phyloP scores from a whole-genome alignment of 2,797 vertebrate genomes.

The Fistularia tabacaria region DNA sequence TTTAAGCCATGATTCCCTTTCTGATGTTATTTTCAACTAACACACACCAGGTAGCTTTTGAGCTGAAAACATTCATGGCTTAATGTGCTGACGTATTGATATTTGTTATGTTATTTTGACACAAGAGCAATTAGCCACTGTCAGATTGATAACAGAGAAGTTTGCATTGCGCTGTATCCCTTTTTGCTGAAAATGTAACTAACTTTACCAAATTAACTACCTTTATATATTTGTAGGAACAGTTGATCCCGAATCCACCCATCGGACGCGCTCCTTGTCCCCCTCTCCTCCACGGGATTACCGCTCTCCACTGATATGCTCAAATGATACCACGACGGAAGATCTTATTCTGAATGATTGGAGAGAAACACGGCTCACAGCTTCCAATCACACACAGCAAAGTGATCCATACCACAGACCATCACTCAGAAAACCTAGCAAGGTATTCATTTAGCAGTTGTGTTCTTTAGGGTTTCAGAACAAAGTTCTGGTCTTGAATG shows the following conservation, averaged over 20 bases:
- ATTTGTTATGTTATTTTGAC: no score
- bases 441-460: slow-evolving; percentile 32
- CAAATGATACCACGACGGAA: slow-evolving; percentile 44
- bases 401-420: slow-evolving; percentile 55
- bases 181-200: no score
- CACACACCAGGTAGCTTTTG: no score
- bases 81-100: no score
- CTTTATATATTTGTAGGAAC: slow-evolving; percentile 53
- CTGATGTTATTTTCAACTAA: no score
- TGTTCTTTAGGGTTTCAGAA: not conserved
- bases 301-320: slow-evolving; percentile 29
- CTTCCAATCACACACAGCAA: slow-evolving; percentile 31
- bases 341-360: slow-evolving; percentile 34
- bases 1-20: no score
- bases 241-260: slow-evolving; percentile 29
- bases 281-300: slow-evolving; percentile 67
- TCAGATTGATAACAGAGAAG: no score
- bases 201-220: not conserved
- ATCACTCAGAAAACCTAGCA: slow-evolving; percentile 35
- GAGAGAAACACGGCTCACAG: slow-evolving; percentile 32
- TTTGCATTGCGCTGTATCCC: no score
- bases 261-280: slow-evolving; percentile 74
- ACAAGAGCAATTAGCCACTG: no score
- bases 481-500: no score
- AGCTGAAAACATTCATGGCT: no score